Evolutionary conservation across 2,888 invertebrate genomes (phyloP).

Genomic region (Pristionchus maxplancki): DNA sequence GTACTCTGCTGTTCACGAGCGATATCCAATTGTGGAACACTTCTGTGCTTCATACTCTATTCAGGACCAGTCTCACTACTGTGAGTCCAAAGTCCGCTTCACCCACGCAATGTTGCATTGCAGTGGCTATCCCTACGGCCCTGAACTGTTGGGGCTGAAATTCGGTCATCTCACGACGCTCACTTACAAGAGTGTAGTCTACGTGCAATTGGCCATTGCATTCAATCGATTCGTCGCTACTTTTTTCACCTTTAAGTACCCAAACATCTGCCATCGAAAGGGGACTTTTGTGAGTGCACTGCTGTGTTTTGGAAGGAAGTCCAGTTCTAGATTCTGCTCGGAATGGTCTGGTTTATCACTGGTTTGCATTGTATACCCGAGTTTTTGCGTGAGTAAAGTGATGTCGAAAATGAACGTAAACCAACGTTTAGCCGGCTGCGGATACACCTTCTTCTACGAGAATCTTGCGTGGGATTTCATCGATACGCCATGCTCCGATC

Average conservation of each 20-base stretch:
- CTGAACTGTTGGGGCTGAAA: slow-evolving; percentile 19
- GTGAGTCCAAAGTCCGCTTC: neutral
- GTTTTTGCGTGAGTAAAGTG: neutral
- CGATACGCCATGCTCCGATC: slow-evolving; percentile 22
- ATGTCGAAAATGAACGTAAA: neutral
- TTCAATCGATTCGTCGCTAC: slow-evolving; percentile 46
- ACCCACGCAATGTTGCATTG: neutral
- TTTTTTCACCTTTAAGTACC: slow-evolving; percentile 41
- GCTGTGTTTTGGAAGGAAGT: neutral
- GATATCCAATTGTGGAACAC: slow-evolving; percentile 27
- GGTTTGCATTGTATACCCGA: slow-evolving; percentile 32
- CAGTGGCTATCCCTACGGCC: slow-evolving; percentile 32
- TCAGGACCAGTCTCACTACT: slow-evolving; percentile 33
- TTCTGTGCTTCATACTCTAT: slow-evolving; percentile 47
- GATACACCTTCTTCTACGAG: slow-evolving; percentile 43
- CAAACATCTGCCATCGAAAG: neutral
- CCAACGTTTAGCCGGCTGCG: neutral
- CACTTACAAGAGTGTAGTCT: slow-evolving; percentile 47
- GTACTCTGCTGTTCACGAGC: slow-evolving; percentile 26
- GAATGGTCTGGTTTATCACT: neutral
- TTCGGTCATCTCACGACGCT: slow-evolving; percentile 47
- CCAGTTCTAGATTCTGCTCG: neutral
- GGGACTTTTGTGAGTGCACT: slow-evolving; percentile 34
- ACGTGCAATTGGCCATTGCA: slow-evolving; percentile 46
- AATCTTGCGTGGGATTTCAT: slow-evolving; percentile 12